Base-by-base conservation (phyloP, 2,888 invertebrate species). In the Morinoia aosen region DNA sequence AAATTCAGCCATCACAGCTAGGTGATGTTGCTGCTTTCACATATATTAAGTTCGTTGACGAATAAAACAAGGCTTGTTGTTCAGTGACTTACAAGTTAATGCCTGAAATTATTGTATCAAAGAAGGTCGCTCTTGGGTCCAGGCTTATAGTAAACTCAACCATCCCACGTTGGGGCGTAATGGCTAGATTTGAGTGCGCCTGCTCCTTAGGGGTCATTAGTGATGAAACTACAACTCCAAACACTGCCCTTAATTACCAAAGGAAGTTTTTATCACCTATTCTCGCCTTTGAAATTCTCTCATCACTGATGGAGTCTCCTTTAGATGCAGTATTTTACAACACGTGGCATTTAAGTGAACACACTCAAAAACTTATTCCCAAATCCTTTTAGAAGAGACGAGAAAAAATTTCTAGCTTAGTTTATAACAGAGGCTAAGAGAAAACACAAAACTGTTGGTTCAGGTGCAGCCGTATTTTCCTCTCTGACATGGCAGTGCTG, bases 241-340 rank as follows among this genome's bases (percentile, higher is more conserved):
- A 93, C 57, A 58, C 48, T 33, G 93, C 57, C 93, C n/a, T 57
- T 93, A 93, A 93, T 93, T 93, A 93, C 93, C 19, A 58, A 56
- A 56, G n/a, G 93, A 93, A 93, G n/a, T 57, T 93, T 93, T 93
- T 93, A 93, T 93, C 93, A 48, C 57, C 57, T 57, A 48, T n/a
- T 56, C 93, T 93, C 93, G 93, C 93, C 57, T 93, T 93, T 93
- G 93, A 93, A 93, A 93, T 93, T 56, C 57, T 57, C 93, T 93
- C 93, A 93, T 56, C 93, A 48, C 93, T 48, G 93, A 93, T 48
- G 40, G 90, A 93, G 93, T 93, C 57, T 93, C 48, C 93, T 57
- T 56, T 93, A 57, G 93, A 93, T 57, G 93, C 93, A n/a, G 33
- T 93, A n/a, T 93, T 57, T 57, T 57, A 93, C 56, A 93, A 93